phyloP scores from a whole-genome alignment of 2,888 invertebrate genomes.

The Fissipunctia ypsillon region DNA sequence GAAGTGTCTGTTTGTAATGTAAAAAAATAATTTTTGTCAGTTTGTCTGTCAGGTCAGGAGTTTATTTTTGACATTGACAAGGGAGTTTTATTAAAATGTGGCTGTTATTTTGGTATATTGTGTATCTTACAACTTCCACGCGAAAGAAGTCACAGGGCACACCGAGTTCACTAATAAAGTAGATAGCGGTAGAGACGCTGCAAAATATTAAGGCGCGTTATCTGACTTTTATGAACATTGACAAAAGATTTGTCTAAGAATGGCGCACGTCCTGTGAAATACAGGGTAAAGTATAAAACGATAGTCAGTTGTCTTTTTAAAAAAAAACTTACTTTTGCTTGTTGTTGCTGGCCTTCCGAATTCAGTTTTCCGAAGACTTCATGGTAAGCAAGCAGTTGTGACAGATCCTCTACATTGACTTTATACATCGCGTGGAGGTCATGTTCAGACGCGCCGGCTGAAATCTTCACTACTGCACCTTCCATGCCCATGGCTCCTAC shows the following conservation, averaged over 20 bases:
- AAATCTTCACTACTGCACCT: conserved; percentile 94
- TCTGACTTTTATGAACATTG: background rate
- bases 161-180: background rate
- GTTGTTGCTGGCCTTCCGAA: conserved; percentile 81
- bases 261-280: background rate
- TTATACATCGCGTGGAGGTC: conserved; percentile 96
- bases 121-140: too few species aligned
- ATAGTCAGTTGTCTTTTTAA: background rate
- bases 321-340: conserved; percentile 75
- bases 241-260: conserved; percentile 4
- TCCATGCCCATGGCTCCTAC: conserved; percentile 90
- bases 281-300: background rate
- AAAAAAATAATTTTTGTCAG: too few species aligned
- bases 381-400: conserved; percentile 95
- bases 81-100: too few species aligned
- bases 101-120: too few species aligned
- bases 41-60: too few species aligned
- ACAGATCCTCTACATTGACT: conserved; percentile 95
- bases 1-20: too few species aligned
- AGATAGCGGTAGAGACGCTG: background rate
- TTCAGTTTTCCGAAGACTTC: conserved; percentile 92
- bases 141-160: too few species aligned
- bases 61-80: too few species aligned
- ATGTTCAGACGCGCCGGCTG: conserved; percentile 92
- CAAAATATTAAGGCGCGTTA: background rate